A percentile compares a stretch with the other conserved stretches of the same genome.
phyloP scores from a whole-genome alignment of 2,797 vertebrate genomes.

The Nyctibius grandis region DNA sequence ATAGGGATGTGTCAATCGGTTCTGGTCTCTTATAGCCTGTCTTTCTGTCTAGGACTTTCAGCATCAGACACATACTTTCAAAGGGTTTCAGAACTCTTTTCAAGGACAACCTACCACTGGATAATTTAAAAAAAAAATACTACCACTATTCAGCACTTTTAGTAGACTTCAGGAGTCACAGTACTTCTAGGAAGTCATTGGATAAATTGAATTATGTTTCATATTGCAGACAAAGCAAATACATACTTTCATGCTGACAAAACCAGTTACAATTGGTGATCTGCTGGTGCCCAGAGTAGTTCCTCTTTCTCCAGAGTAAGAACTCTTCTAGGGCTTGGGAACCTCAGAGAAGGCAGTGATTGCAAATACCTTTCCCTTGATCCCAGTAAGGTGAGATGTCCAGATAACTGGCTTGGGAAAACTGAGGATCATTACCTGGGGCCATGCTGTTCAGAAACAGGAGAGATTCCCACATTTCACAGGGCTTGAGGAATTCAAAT shows the following conservation, averaged over 20 bases:
- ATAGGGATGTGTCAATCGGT: background rate
- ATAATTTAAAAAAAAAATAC: background rate
- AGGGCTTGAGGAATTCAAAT: background rate
- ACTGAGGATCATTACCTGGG: background rate
- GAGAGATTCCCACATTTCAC: background rate
- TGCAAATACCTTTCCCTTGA: background rate
- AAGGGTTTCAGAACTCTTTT: background rate
- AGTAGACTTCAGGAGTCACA: conserved; percentile 5
- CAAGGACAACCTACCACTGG: background rate
- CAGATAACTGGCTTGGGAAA: background rate
- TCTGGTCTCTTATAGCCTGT: background rate
- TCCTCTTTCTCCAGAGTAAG: background rate
- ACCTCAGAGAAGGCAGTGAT: background rate
- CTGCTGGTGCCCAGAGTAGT: background rate
- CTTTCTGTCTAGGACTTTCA: background rate
- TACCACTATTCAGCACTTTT: conserved; percentile 23
- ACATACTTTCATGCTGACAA: conserved; percentile 19
- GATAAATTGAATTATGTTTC: background rate
- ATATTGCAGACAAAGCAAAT: background rate
- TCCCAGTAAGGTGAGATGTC: background rate
- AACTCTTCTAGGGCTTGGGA: background rate
- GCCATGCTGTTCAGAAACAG: background rate
- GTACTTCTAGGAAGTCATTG: conserved; percentile 20
- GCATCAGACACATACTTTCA: background rate
- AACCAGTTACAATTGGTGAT: background rate